Percentiles rank a stretch among this genome's conserved stretches.
These are phyloP conservation scores for Gopherus flavomarginatus DNA, from an alignment of 2,113 vertebrate genomes.

Conservation along the genomic window DNA sequence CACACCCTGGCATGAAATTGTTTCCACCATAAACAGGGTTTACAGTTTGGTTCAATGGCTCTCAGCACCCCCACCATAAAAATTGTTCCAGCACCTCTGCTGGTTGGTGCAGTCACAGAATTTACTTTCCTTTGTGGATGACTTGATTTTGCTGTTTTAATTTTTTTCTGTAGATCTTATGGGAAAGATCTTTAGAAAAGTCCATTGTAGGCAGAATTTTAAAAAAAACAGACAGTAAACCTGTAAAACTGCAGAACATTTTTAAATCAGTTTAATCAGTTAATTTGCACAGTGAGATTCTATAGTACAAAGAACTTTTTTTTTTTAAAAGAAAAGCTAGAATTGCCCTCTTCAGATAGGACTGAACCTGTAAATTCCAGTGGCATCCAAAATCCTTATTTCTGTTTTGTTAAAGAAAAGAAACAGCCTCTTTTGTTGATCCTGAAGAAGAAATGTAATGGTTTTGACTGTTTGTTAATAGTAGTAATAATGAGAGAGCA, in stretches of 20 bases:
- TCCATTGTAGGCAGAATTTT: neutral
- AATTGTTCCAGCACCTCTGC: too few species aligned
- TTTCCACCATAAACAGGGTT: too few species aligned
- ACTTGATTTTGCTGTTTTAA: neutral
- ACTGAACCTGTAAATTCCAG: neutral
- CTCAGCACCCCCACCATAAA: too few species aligned
- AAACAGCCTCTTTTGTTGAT: neutral
- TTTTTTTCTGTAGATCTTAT: neutral
- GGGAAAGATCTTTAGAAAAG: neutral
- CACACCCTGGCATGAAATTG: too few species aligned
- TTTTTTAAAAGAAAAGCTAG: neutral
- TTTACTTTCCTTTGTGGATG: neutral
- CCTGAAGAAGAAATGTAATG: neutral
- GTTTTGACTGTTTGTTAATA: neutral
- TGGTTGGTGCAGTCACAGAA: neutral
- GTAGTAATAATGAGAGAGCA: too few species aligned
- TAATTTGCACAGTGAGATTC: neutral
- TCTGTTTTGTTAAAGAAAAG: neutral
- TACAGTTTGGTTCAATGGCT: too few species aligned
- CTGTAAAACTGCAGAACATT: neutral
- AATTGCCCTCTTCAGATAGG: neutral
- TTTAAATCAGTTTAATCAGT: neutral
- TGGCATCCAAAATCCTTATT: neutral
- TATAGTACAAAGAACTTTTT: neutral
- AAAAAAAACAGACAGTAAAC: neutral